Evolutionary conservation across 2,113 vertebrate genomes (phyloP), one percentile per base, ranked within the genome.

Genomic region (Oncorhynchus kisutch): DNA sequence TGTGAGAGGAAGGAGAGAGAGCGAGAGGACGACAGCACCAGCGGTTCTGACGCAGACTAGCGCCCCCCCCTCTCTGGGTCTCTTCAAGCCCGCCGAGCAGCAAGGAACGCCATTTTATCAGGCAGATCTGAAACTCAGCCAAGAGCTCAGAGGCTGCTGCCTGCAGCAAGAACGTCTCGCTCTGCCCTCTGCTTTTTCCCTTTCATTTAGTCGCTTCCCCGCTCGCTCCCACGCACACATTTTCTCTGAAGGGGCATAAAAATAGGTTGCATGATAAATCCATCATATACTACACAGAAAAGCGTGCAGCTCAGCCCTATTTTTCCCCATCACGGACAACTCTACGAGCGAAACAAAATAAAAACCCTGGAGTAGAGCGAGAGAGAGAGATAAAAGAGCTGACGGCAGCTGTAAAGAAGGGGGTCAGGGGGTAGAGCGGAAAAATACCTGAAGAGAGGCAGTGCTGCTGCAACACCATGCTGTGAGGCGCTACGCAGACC

Each of bases 201-300:
- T 22, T 2, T 62, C 7, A 11, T 7, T 22, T 24, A 22, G 22
- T 62, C 7, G n/a, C 59, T 22, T 85, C 88, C 76, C 83, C 83
- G 80, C 82, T 71, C 2, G 14, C 2, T 18, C 64, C 29, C 60
- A 7, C 34, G 84, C 66, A 64, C 75, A 82, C 74, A 77, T 67
- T 75, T 67, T 71, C 22, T 68, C 24, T 62, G 25, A 79, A 80
- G 29, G 51, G 69, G 76, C 5, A 16, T 16, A 81, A 91, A 89
- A 88, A 92, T 88, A 89, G 85, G 85, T 85, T 86, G 88, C 84
- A 88, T 89, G 90, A 93, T 88, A 89, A 86, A 89, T 82, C 86
- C 85, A 91, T 91, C 89, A 89, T 86, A 85, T 77, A 90, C 39
- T 45, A 45, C 39, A 81, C 72, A 51, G 5, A 83, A 68, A 24